Evolutionary conservation across 2,888 invertebrate species (phyloP).

Genomic region (Eupithecia inturbata): DNA sequence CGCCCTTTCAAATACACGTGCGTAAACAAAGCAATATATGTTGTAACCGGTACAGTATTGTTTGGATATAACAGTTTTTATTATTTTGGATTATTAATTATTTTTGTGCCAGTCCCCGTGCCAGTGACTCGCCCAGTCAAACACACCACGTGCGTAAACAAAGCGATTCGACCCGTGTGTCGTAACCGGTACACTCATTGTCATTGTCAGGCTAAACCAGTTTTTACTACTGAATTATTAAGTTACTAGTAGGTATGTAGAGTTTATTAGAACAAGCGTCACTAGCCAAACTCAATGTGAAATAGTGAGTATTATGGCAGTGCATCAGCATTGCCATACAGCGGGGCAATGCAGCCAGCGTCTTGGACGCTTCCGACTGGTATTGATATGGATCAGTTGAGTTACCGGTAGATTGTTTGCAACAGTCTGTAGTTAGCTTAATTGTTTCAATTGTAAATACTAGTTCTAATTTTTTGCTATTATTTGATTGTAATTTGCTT

Average conservation of each 20-base stretch:
- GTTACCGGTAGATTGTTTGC: too few species aligned
- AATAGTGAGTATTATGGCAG: too few species aligned
- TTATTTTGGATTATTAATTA: background rate
- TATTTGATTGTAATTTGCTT: too few species aligned
- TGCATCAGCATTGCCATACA: too few species aligned
- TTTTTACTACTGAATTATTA: background rate
- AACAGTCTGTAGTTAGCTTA: too few species aligned
- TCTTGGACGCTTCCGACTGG: too few species aligned
- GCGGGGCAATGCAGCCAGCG: too few species aligned
- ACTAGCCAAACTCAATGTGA: too few species aligned
- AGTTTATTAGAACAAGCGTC: too few species aligned
- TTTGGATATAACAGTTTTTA: constrained; percentile 48
- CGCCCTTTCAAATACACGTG: constrained; percentile 37
- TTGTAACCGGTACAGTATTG: constrained; percentile 56
- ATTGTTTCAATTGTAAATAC: too few species aligned
- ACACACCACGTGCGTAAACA: constrained; percentile 47
- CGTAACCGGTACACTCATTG: constrained; percentile 55
- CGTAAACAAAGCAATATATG: constrained; percentile 45
- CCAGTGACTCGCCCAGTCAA: constrained; percentile 25
- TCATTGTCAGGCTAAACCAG: constrained; percentile 56
- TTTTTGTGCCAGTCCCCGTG: background rate
- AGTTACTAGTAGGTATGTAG: background rate
- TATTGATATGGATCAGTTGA: too few species aligned
- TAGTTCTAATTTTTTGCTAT: too few species aligned
- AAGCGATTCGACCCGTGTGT: constrained; percentile 33